Evolutionary conservation across 2,797 vertebrate species (phyloP).

Genomic region (Allobates femoralis): DNA sequence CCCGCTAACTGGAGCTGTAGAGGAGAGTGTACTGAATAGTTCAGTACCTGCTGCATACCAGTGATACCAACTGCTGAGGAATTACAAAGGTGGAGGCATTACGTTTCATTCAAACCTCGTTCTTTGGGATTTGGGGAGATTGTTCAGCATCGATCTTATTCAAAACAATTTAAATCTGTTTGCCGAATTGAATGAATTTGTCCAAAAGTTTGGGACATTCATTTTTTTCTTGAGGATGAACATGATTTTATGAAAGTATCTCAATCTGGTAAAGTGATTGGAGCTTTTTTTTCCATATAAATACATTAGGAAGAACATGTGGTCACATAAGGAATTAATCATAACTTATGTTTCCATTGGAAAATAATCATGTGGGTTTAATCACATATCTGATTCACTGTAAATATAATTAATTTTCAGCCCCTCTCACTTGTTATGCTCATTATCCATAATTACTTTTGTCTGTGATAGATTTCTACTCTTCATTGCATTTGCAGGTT

Average conservation of each 20-base stretch:
- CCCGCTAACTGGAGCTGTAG: too few relatives aligned
- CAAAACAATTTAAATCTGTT: too few relatives aligned
- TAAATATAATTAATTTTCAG: constrained; percentile 6
- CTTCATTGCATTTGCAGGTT: neutral
- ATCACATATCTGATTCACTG: neutral
- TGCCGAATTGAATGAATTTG: too few relatives aligned
- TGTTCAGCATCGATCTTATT: too few relatives aligned
- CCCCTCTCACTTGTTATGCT: neutral
- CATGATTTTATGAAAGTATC: neutral
- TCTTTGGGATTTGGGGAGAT: too few relatives aligned
- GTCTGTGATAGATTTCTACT: neutral
- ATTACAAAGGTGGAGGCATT: too few relatives aligned
- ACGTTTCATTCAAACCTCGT: too few relatives aligned
- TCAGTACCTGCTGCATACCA: too few relatives aligned
- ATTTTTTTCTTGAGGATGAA: neutral
- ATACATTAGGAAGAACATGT: neutral
- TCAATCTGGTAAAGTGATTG: neutral
- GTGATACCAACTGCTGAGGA: too few relatives aligned
- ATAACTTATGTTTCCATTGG: neutral
- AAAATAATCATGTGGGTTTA: neutral
- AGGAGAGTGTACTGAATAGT: too few relatives aligned
- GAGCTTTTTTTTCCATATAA: neutral
- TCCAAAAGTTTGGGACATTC: too few relatives aligned
- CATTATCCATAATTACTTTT: constrained; percentile 8
- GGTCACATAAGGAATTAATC: neutral